Evolutionary conservation across 2,113 vertebrate species (phyloP), one percentile per base, ranked within the genome.

Genomic region (Pomatorhinus ruficollis): DNA sequence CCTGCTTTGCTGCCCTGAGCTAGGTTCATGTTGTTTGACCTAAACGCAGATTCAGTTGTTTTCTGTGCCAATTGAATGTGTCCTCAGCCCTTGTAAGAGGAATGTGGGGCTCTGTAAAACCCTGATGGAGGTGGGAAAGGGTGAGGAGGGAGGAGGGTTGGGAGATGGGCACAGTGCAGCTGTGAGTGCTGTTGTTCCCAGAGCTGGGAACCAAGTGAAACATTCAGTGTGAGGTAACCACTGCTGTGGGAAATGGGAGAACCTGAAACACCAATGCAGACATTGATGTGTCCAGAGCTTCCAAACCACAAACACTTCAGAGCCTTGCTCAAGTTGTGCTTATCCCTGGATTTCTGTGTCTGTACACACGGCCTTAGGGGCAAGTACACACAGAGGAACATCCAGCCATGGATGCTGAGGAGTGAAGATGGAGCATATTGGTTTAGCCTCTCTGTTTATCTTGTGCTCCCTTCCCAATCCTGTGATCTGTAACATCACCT

Each of bases 21-120:
- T 52, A 19, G 33, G 24, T 57, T 87, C 1, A 0, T 15, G 31
- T 18, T 1, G 0, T 49, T 42, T n/a, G 50, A 23, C 12, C 2
- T 21, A 47, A 85, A 37, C 39, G 44, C 69, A 22, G 40, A 16
- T 81, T 75, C 57, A 49, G 53, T 39, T 79, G 25, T 72, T 80
- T 76, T 27, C 50, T 10, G 2, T 68, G 61, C n/a, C 45, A 56
- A 3, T 20, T 31, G 63, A 85, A 52, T 4, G 27, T 50, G 50
- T 22, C 21, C 17, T 69, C 27, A 53, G 45, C 14, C 19, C 8
- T 44, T 42, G 23, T 11, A 14, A 60, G 57, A 40, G 71, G 54
- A 70, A 25, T 3, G 1, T 4, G 27, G 37, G 30, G 30, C 61
- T 92, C 65, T 88, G 22, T 53, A 31, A 57, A 70, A 54, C 61